These are phyloP conservation scores for Oligia latruncula DNA, from an alignment of 2,888 invertebrate genomes.

Conservation along the genomic window DNA sequence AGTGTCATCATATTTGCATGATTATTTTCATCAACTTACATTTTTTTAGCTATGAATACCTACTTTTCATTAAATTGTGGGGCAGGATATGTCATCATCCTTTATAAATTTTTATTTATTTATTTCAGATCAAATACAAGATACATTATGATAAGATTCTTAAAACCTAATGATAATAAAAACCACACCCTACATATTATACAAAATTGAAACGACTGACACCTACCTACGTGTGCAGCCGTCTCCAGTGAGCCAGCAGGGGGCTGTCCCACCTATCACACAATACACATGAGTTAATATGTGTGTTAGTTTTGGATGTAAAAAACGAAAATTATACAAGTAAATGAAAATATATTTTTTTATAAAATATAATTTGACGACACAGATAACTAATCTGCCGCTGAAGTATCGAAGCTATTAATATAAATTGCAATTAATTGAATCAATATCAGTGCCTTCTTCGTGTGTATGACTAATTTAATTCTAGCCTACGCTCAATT, in stretches of 20 bases:
- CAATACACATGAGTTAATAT: no score
- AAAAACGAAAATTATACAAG: background rate
- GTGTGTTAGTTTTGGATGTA: background rate
- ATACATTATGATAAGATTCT: no score
- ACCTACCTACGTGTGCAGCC: no score
- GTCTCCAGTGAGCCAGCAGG: no score
- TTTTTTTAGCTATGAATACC: background rate
- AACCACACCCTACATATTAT: no score
- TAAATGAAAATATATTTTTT: background rate
- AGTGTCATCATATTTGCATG: background rate
- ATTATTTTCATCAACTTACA: background rate
- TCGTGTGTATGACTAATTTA: background rate
- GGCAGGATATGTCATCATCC: background rate
- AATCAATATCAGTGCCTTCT: slow-evolving; percentile 3
- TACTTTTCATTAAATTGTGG: background rate
- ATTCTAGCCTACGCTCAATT: background rate
- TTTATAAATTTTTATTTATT: no score
- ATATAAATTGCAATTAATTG: background rate
- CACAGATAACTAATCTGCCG: background rate
- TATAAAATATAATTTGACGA: background rate
- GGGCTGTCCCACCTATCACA: no score
- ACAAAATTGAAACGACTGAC: no score
- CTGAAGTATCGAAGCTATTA: background rate
- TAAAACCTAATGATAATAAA: no score
- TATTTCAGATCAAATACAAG: no score